Evolutionary conservation across 1,140 invertebrate genomes (phyloP).

Genomic region (Probaryconus sp.): DNA sequence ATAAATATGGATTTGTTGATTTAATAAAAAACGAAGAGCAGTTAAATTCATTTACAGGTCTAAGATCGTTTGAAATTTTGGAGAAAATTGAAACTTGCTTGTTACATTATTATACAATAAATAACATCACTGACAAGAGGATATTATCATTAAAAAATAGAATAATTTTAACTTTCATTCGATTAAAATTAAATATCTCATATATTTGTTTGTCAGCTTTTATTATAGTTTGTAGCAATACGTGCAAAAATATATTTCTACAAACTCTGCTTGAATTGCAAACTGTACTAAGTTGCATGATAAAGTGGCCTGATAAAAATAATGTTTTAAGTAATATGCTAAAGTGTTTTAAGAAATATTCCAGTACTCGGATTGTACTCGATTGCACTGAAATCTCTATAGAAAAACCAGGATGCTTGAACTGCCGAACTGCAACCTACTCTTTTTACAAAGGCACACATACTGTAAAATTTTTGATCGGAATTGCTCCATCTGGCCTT

Average conservation of each 20-base stretch:
- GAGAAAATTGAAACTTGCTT: too few species aligned
- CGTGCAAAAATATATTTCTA: neutral
- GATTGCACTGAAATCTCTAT: neutral
- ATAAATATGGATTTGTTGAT: too few species aligned
- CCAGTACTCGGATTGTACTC: neutral
- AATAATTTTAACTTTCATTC: neutral
- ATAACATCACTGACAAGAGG: too few species aligned
- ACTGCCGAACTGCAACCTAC: neutral
- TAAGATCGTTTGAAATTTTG: too few species aligned
- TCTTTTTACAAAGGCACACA: too few species aligned
- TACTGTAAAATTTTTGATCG: too few species aligned
- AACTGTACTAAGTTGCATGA: neutral
- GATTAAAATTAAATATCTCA: neutral
- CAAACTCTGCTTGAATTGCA: neutral
- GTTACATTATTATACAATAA: too few species aligned
- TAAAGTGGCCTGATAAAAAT: conserved; percentile 2
- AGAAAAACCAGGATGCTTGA: neutral
- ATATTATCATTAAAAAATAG: neutral
- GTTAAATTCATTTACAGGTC: too few species aligned
- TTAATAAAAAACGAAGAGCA: too few species aligned
- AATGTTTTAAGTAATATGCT: neutral
- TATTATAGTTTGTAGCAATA: neutral
- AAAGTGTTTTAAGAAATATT: neutral
- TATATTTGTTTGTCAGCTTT: neutral
- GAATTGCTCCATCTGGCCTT: neutral